Conservation (phyloP, 2,797 vertebrate genomes). For the Sebastes baramenuke region DNA sequence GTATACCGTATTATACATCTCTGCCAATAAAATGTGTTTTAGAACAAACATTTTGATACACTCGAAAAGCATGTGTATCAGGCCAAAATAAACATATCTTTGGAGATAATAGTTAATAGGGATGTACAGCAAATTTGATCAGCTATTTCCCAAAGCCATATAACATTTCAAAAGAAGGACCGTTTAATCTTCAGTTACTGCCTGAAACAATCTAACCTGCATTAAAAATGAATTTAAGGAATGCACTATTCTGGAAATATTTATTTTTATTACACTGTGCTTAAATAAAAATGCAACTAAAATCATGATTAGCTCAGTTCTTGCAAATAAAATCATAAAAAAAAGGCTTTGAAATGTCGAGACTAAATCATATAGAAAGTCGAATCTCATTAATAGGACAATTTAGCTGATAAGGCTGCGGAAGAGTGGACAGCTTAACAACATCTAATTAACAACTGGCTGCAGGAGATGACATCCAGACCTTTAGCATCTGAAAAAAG, state of each 20-base stretch:
- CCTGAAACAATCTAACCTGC: not conserved
- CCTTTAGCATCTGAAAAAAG: constrained; percentile 36
- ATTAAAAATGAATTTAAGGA: not conserved
- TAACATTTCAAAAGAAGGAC: not conserved
- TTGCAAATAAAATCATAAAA: not conserved
- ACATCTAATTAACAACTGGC: constrained; percentile 75
- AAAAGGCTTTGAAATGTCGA: constrained; percentile 37
- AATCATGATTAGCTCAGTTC: not conserved
- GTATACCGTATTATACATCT: too few relatives aligned
- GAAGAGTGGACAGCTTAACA: constrained; percentile 68
- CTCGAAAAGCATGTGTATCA: not conserved
- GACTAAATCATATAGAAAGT: constrained; percentile 42
- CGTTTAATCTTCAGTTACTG: not conserved
- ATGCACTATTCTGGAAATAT: not conserved
- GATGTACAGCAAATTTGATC: not conserved
- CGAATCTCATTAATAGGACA: constrained; percentile 70
- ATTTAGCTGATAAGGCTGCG: constrained; percentile 65
- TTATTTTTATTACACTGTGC: not conserved
- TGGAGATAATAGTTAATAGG: not conserved
- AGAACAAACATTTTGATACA: not conserved
- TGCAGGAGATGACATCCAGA: constrained; percentile 63
- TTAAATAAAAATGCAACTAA: not conserved
- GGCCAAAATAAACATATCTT: not conserved
- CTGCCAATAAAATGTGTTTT: too few relatives aligned
- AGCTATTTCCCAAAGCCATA: not conserved